Evolutionary conservation across 2,797 vertebrate species (phyloP), one percentile per base, ranked within the genome.

Genomic region (Chelonia mydas): DNA sequence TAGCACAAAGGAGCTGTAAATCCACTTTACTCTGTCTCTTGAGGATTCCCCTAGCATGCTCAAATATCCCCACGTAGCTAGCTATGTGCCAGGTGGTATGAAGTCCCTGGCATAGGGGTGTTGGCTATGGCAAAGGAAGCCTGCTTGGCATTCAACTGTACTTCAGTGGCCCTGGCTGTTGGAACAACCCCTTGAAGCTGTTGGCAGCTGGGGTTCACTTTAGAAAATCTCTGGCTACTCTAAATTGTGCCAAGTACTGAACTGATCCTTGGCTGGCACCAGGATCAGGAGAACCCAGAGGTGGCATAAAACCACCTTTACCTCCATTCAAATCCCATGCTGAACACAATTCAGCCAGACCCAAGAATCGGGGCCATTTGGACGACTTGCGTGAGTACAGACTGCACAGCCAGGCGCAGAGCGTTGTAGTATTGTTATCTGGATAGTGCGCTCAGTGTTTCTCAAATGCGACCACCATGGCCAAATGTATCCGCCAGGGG

Each of bases 21-120:
- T 54, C 45, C 0, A 0, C 51, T 74, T 79, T 50, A 21, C 17
- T 68, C 65, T 68, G 17, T 68, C 65, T 68, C 33, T 68, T 68
- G n/a, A 17, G 19, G 65, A 68, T 68, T 37, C 65, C n/a, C 5
- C n/a, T 68, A 37, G 33, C 0, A 0, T 11, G 49, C 77, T 27
- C 16, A 27, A 74, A 86, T 59, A 59, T 0, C 0, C 5, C 27
- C 25, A 0, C 1, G 77, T n/a, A 91, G 50, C 5, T 45, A 16
- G 2, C 28, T 3, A 0, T 4, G 7, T 57, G 33, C 25, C 0
- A 0, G 65, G 61, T 27, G 37, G 4, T 10, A 23, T 1, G 0
- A 16, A 61, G 53, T 9, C 15, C 28, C 28, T 89, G 68, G n/a
- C 31, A 0, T 0, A 82, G 59, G 50, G 78, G 31, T 5, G 9